Evolutionary conservation across 2,797 vertebrate species (phyloP), one percentile per base, ranked within the genome.

Genomic region (Anas bahamensis): DNA sequence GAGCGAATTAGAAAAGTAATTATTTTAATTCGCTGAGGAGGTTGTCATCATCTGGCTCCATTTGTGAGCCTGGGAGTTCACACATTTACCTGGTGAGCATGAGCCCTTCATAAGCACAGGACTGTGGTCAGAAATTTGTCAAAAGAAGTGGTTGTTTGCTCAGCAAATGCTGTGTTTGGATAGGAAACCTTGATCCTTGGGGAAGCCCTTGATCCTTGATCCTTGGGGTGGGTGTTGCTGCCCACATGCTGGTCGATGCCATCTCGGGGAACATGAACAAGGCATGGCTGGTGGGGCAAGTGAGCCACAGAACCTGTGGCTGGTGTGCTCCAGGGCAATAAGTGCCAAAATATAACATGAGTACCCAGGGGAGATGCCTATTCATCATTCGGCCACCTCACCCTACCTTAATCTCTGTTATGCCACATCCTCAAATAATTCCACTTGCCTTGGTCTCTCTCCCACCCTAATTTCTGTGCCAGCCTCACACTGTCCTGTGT

Each of bases 1-100:
- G 57, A 90, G 64, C 4, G 0, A 93, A 93, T 95, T 93, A 94
- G 75, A 71, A 92, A 76, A 93, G 74, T 87, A 92, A 96, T 95
- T 94, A 88, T 66, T 94, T 76, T 73, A 84, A 94, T 90, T 94
- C 64, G 29, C 59, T 16, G 60, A 86, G 35, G 88, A 88, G 48
- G 77, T 50, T 83, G 60, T 78, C 74, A 56, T 83, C 68, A 4
- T 56, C 63, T 26, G 71, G 77, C 71, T 88, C 48, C 60, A 37
- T 69, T 78, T 73, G n/a, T 29, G 52, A 86, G 73, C 83, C 63
- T 4, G 4, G 56, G 42, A 86, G 35, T 76, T 92, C 4, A 2
- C 82, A 52, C 4, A 2, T 84, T 76, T 57, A 55, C 26, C 7
- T 42, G 60, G 48, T 5, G 29, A 93, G 56, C 64, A 35, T 23